Base-by-base conservation (phyloP, 2,113 vertebrate species). In the Tympanuchus pallidicinctus region DNA sequence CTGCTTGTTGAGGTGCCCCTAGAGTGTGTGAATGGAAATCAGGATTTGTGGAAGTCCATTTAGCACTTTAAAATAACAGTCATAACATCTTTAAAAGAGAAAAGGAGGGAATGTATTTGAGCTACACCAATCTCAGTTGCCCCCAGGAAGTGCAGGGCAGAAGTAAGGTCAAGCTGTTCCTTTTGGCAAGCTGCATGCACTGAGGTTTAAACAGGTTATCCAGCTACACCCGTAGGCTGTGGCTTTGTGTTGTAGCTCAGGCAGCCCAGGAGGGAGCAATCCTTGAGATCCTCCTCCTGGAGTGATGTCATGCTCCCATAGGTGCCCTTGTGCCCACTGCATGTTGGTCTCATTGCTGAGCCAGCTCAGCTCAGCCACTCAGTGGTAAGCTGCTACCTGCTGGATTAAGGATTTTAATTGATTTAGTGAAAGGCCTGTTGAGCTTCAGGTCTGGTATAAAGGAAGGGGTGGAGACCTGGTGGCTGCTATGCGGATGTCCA, bases 301-400 rank as follows among this genome's bases (percentile, higher is more conserved):
- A 48, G 0, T 14, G 0, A 0, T 28, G 12, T 14, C 0, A 0
- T 25, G 11, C 79, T 88, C 45, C 50, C 69, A 22, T 32, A 5
- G 0, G 28, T 67, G 64, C 19, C 48, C 67, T 66, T 72, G 43
- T 85, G 85, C 71, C 54, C 42, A 21, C 40, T 74, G 34, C 12
- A 2, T 4, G 0, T 4, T 8, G 50, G 28, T 47, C 36, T 50
- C 18, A 8, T 36, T 6, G 5, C 63, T 38, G 27, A 72, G 7
- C 50, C 34, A 11, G n/a, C 32, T 66, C 56, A 14, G 36, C 64
- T 66, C 30, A 13, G 54, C 32, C 63, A 38, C 56, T 54, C 28
- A 2, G 71, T 0, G 56, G 36, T 66, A 72, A 79, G 8, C 59
- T 75, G 11, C 42, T 84, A 32, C 8, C 76, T 88, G 63, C 45